phyloP scores from a whole-genome alignment of 2,113 vertebrate genomes.

The Glaucomys volans region DNA sequence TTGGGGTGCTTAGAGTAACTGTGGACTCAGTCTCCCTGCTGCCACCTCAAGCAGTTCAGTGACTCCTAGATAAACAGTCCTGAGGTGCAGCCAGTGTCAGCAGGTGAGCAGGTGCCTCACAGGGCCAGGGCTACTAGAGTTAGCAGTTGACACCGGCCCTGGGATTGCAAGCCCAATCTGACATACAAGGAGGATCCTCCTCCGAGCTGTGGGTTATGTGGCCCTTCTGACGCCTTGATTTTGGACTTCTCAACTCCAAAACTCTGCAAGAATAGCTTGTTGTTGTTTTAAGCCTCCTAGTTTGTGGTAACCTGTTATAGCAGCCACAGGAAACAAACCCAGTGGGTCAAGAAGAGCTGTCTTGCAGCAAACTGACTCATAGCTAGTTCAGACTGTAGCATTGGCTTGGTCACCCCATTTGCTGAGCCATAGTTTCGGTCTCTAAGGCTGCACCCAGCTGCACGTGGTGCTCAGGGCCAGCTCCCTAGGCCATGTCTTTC shows the following conservation, averaged over 20 bases:
- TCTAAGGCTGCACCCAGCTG: neutral
- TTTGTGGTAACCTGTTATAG: neutral
- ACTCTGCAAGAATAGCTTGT: neutral
- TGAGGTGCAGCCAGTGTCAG: neutral
- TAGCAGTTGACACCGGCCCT: neutral
- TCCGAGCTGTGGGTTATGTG: neutral
- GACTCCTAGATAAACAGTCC: neutral
- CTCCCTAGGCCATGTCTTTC: neutral
- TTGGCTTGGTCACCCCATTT: neutral
- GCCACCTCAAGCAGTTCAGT: neutral
- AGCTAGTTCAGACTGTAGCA: neutral
- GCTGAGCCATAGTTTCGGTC: neutral
- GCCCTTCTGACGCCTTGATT: neutral
- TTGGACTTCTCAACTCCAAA: neutral
- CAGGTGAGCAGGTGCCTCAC: neutral
- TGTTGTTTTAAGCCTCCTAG: neutral
- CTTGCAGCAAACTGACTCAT: neutral
- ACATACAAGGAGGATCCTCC: neutral
- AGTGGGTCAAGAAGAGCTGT: neutral
- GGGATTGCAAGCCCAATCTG: neutral
- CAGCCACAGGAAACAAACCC: neutral
- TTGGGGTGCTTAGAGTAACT: neutral
- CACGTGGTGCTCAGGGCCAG: neutral
- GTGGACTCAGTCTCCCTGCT: neutral
- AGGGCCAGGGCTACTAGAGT: neutral